These are phyloP conservation scores for Nesidiocoris tenuis DNA, from an alignment of 2,888 invertebrate species.

Conservation along the genomic window DNA sequence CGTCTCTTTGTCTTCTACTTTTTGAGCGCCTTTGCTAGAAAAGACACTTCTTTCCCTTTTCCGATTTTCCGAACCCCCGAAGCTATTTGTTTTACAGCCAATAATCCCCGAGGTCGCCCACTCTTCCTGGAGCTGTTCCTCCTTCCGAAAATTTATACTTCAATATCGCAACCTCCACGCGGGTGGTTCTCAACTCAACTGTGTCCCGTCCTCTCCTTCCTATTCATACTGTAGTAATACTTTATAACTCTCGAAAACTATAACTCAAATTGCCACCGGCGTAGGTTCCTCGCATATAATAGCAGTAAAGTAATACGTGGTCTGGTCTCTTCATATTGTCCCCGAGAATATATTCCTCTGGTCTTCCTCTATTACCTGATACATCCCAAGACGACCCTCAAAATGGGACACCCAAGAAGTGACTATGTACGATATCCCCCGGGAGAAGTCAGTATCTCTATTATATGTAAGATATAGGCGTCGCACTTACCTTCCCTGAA, in stretches of 20 bases:
- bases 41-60: background rate
- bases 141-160: constrained; percentile 37
- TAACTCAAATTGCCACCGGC: constrained; percentile 35
- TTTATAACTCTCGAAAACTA: constrained; percentile 30
- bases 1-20: background rate
- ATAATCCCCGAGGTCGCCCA: constrained; percentile 30
- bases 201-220: background rate
- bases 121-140: constrained; percentile 13
- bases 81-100: constrained; percentile 43
- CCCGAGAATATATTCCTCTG: constrained; percentile 23
- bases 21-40: background rate
- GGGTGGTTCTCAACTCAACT: constrained; percentile 2
- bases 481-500: too few species aligned
- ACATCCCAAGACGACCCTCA: too few species aligned
- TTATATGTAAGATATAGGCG: too few species aligned
- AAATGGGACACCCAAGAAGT: too few species aligned
- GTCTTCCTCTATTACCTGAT: too few species aligned
- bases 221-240: constrained; percentile 15
- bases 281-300: background rate
- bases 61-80: constrained; percentile 3
- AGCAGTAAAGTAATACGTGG: background rate
- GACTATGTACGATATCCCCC: too few species aligned
- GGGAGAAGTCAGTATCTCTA: too few species aligned
- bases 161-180: constrained; percentile 28
- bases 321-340: constrained; percentile 30